These are phyloP conservation scores for Tympanoctomys barrerae DNA, from an alignment of 2,797 vertebrate species.

Conservation along the genomic window DNA sequence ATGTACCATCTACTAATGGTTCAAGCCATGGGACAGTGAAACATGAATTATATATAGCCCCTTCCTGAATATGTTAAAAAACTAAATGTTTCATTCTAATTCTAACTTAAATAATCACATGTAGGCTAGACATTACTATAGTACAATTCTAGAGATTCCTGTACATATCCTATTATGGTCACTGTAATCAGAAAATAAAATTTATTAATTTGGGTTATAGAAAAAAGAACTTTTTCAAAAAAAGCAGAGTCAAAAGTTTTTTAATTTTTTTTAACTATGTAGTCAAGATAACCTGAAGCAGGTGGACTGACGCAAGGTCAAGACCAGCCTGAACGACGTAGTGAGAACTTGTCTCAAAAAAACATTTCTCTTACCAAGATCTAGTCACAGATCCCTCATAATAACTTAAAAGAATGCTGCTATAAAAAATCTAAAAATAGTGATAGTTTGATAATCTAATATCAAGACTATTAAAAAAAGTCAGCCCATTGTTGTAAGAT, in stretches of 20 bases:
- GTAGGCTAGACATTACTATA: background rate
- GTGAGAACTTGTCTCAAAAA: background rate
- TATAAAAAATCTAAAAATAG: slow-evolving; percentile 12
- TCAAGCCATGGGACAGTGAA: background rate
- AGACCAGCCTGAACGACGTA: background rate
- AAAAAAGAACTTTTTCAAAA: background rate
- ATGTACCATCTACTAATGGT: background rate
- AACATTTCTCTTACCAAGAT: slow-evolving; percentile 18
- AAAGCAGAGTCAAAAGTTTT: background rate
- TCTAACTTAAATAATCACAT: background rate
- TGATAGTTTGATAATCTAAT: background rate
- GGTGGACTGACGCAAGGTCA: background rate
- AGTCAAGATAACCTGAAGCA: background rate
- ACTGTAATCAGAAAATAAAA: slow-evolving; percentile 22
- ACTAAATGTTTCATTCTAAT: background rate
- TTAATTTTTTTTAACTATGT: background rate
- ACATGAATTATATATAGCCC: background rate
- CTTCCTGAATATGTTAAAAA: background rate
- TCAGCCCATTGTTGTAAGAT: background rate
- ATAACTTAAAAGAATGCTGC: background rate
- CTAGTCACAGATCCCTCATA: background rate
- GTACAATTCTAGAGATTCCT: background rate
- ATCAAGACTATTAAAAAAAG: background rate
- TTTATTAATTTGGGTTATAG: background rate
- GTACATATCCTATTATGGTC: background rate